Evolutionary conservation across 2,797 vertebrate genomes (phyloP), one percentile per base, ranked within the genome.

Genomic region (Ctenopoma multispine): DNA sequence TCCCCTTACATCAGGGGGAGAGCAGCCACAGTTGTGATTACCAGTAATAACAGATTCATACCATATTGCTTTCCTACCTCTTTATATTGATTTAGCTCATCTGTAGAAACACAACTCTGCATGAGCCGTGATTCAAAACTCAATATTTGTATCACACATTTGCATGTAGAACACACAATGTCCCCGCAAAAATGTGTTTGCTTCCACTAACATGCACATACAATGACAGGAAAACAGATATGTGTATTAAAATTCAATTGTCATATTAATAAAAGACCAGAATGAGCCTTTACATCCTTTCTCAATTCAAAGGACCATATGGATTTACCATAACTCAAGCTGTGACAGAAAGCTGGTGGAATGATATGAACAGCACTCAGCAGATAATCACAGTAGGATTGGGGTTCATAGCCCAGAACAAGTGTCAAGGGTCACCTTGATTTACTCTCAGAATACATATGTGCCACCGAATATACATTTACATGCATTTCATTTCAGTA

Each of bases 11-110:
- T 89, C 85, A 63, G 74, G 79, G 57, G 79, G 67, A 2, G 56
- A 76, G 74, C 76, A 81, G 84, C 79, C 79, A 75, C 43, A 15
- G 76, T 75, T 81, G 82, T 88, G 89, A 88, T 90, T 89, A 88
- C 81, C 69, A 82, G 81, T 87, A 91, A 90, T 89, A 87, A 89
- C 84, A 78, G 79, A 90, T 90, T 92, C 79, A 85, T 80, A 78
- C 75, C 81, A 79, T 88, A 90, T 87, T 90, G 85, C 82, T 86
- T 85, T 78, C 79, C 83, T 76, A 75, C 77, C 80, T 81, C 77
- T 86, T 79, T 70, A 81, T 88, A 91, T 92, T 85, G 90, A 91
- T 90, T 86, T 46, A 49, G 49, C 70, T 80, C 80, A 72, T 90
- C 84, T 86, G 75, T 78, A 79, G 67, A 65, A 80, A 80, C 83